Evolutionary conservation across 2,888 invertebrate species (phyloP).

Genomic region (Aleiodes testaceus): DNA sequence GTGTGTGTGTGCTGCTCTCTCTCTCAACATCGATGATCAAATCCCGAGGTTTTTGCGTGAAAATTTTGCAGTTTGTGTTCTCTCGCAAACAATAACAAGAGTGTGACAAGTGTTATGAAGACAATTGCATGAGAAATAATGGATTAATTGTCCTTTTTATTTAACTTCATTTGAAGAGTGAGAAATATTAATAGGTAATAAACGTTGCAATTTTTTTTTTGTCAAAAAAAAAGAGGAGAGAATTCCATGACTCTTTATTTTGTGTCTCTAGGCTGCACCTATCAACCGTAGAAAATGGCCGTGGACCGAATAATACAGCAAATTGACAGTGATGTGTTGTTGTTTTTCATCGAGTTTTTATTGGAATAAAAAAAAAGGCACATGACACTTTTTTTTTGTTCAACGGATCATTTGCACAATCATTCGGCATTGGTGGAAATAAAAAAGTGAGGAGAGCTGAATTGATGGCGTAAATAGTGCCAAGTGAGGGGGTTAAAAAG

Average conservation of each 20-base stretch:
- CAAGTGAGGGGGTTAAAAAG: constrained; percentile 20
- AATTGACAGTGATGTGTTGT: constrained; percentile 34
- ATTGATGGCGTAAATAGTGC: neutral
- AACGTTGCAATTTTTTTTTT: neutral
- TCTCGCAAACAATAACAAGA: constrained; percentile 19
- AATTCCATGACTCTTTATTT: constrained; percentile 29
- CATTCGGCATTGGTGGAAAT: too few relatives aligned
- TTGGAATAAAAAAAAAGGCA: neutral
- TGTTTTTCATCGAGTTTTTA: neutral
- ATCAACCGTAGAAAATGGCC: constrained; percentile 58
- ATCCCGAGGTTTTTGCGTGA: constrained; percentile 6
- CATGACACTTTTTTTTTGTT: neutral
- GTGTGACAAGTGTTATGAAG: neutral
- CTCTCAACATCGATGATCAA: constrained; percentile 38
- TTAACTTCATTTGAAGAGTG: neutral
- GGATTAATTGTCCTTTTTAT: too few relatives aligned
- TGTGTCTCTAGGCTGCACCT: constrained; percentile 43
- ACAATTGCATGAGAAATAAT: neutral
- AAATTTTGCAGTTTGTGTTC: neutral
- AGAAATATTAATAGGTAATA: neutral
- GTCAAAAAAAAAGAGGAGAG: neutral
- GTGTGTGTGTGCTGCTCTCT: constrained; percentile 6
- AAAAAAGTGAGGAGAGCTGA: neutral
- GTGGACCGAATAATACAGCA: constrained; percentile 46
- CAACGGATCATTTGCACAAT: too few relatives aligned